Base-by-base conservation (phyloP, 2,888 invertebrate genomes). In the Torymus auratus region DNA sequence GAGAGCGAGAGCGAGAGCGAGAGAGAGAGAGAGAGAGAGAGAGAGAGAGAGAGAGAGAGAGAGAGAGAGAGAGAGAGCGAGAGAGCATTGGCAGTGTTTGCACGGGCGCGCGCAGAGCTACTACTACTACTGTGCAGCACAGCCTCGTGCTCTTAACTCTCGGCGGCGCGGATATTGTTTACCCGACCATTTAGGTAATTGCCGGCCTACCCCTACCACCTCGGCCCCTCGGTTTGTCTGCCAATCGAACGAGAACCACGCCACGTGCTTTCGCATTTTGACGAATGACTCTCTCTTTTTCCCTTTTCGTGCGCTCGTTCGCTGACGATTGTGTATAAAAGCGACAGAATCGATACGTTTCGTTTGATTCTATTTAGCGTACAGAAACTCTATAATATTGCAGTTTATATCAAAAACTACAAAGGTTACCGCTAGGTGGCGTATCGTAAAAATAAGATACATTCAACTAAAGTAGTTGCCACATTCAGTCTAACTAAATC, bases 121-220 rank as follows among this genome's bases (percentile, higher is more conserved):
- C 52, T 65, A 67, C 70, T 60, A 61, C 52, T 83, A 17, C 72
- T 50, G 55, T 60, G 81, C 28, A 28, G 28, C 1, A 4, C 7
- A 28, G 28, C 78, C 71, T 73, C 61, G 83, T 83, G 88, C 88
- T 89, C 89, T 89, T 88, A 89, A 89, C 89, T 90, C 87, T 82
- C 83, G 69, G 53, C 41, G 28, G 83, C 81, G 86, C 87, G 87
- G 88, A 89, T 89, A 90, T 89, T 90, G 90, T 90, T 91, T 90
- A 89, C 90, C 87, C 88, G 88, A 89, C 90, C 90, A 90, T 90
- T 90, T 90, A 90, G 90, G 89, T 91, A 90, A 91, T 91, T 90
- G 90, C 88, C 87, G 89, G 88, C 87, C 89, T 88, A 89, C 69
- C 69, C 10, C 11, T 58, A 55, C 41, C 70, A 4, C 14, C 14